Percentiles rank a stretch among this genome's conserved stretches.
Evolutionary conservation across 2,797 vertebrate species (phyloP).

Genomic region (Allobates femoralis): DNA sequence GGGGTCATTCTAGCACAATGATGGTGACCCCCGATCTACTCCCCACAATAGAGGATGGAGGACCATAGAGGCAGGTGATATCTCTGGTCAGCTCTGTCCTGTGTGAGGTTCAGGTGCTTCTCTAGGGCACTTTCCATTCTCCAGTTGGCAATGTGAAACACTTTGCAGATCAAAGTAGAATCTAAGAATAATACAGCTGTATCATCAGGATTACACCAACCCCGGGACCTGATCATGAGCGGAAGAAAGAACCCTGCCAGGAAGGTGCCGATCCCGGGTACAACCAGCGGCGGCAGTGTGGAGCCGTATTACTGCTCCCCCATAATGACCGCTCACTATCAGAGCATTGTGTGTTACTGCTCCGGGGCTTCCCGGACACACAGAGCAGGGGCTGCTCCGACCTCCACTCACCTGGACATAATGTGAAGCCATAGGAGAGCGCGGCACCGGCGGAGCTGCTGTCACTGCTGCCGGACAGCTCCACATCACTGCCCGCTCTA

Average conservation of each 20-base stretch:
- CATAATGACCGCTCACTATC: neutral
- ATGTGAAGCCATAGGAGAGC: neutral
- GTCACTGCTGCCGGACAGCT: neutral
- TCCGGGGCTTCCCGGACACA: neutral
- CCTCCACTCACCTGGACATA: conserved; percentile 14
- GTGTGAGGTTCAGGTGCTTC: too few relatives aligned
- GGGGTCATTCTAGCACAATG: too few relatives aligned
- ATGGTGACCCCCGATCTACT: too few relatives aligned
- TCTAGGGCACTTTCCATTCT: too few relatives aligned
- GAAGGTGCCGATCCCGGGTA: neutral
- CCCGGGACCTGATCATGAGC: too few relatives aligned
- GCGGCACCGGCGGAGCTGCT: neutral
- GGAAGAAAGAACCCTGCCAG: neutral
- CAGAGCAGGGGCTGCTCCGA: neutral
- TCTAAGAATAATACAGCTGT: too few relatives aligned
- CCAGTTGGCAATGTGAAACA: too few relatives aligned
- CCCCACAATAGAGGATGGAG: too few relatives aligned
- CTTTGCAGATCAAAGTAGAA: too few relatives aligned
- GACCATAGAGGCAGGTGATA: too few relatives aligned
- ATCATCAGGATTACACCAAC: too few relatives aligned
- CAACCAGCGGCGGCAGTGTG: neutral
- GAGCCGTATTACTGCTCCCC: neutral
- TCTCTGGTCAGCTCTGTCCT: too few relatives aligned
- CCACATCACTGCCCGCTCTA: conserved; percentile 22
- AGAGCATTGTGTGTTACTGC: neutral